phyloP scores from a whole-genome alignment of 2,888 invertebrate species.

The Lepidochitona cinerea region DNA sequence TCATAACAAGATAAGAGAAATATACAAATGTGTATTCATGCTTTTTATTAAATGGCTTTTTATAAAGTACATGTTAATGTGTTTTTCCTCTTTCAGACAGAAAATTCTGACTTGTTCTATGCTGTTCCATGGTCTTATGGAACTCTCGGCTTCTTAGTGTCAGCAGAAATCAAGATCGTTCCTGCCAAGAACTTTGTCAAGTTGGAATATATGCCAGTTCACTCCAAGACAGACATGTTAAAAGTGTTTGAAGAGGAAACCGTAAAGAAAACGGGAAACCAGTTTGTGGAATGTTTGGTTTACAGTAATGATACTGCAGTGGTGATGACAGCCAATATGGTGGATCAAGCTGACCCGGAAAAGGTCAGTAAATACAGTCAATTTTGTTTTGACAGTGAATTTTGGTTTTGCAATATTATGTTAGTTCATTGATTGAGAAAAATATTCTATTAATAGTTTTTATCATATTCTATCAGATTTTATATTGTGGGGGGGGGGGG shows the following conservation, averaged over 20 bases:
- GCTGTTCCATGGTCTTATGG: slow-evolving; percentile 89
- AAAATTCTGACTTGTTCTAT: slow-evolving; percentile 82
- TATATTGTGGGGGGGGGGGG: too few species aligned
- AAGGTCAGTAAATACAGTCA: too few species aligned
- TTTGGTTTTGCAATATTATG: too few species aligned
- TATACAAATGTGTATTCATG: too few species aligned
- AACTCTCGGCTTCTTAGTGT: slow-evolving; percentile 84
- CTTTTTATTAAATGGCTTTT: too few species aligned
- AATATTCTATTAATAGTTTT: too few species aligned
- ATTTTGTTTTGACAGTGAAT: too few species aligned
- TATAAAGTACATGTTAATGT: too few species aligned
- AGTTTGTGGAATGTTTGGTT: slow-evolving; percentile 84
- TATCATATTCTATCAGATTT: too few species aligned
- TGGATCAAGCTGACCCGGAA: slow-evolving; percentile 76
- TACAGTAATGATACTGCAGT: slow-evolving; percentile 80
- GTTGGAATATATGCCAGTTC: slow-evolving; percentile 79
- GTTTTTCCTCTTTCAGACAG: slow-evolving; percentile 73
- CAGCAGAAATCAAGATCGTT: slow-evolving; percentile 80
- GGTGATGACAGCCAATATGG: slow-evolving; percentile 83
- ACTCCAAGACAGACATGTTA: slow-evolving; percentile 52
- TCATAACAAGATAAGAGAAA: too few species aligned
- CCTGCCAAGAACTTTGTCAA: slow-evolving; percentile 78
- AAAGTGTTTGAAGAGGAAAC: slow-evolving; percentile 74
- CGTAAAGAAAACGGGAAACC: slow-evolving; percentile 73
- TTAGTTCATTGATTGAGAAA: too few species aligned